Evolutionary conservation across 2,797 vertebrate species (phyloP).

Genomic region (Cyprinella venusta): DNA sequence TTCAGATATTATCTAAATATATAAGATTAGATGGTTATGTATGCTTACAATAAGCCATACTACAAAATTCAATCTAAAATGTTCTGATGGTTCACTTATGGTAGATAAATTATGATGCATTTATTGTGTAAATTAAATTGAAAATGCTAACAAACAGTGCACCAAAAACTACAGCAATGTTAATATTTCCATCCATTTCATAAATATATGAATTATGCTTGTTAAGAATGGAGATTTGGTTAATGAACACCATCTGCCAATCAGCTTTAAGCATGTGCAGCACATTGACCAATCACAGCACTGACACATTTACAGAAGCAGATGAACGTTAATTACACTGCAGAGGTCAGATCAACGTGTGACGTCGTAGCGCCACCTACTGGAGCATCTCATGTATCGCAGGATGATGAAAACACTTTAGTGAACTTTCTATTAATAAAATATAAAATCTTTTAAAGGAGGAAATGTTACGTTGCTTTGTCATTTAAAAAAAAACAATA

Average conservation of each 20-base stretch:
- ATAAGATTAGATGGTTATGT: no score
- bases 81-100: background rate
- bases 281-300: background rate
- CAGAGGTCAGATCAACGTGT: background rate
- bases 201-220: background rate
- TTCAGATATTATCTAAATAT: no score
- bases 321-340: background rate
- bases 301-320: background rate
- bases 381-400: constrained; percentile 8
- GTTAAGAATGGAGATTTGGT: background rate
- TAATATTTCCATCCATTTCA: background rate
- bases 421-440: background rate
- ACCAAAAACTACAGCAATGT: background rate
- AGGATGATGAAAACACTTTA: background rate
- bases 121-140: background rate
- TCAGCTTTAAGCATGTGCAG: background rate
- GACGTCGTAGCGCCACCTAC: constrained; percentile 44
- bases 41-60: background rate
- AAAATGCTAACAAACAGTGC: background rate
- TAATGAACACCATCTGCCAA: background rate
- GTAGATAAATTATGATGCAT: background rate
- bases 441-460: background rate
- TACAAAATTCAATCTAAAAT: background rate
- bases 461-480: background rate
- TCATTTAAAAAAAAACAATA: no score